Base-by-base conservation (phyloP, 1,140 invertebrate genomes). In the Maconellicoccus hirsutus region DNA sequence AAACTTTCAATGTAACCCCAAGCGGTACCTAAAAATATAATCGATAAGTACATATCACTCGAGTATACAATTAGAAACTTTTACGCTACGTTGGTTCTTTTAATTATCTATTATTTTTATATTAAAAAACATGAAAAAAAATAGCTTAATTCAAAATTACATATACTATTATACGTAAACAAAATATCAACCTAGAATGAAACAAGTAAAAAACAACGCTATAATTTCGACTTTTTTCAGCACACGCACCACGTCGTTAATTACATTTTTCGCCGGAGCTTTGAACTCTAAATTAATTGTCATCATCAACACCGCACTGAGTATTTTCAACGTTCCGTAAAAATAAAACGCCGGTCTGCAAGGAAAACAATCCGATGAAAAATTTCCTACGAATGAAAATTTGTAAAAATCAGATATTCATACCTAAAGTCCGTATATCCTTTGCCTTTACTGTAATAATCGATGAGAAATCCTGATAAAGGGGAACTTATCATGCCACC, bases 1-100 rank as follows among this genome's bases (percentile, higher is more conserved):
- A 93, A 94, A 71, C 86, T 91, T 78, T 93, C 91, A 52, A 92
- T 86, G 78, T 90, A 92, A 7, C 91, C 91, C 89, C 89, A 92
- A 12, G 86, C 86, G 0, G 84, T 87, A 8, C 90, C 89, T 90
- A 78, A 80, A 80, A 75, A 74, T 29, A 71, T 39, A 74, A 42
- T 21, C 25, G 71, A 27, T 59, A 38, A 59, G 59, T 70, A 29
- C 7, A 25, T 70, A 38, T 29, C 21, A 33, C 4, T 33, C 26
- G 26, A 8, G 16, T n/a, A 70, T 27, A n/a, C 12, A 12, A 21
- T 59, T 16, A 29, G 59, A 39, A 52, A 52, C 14, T 19, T 66
- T 26, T 8, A 23, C 61, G 25, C 22, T 16, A 16, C 42, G 42
- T 8, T 16, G n/a, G 16, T 66, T 22, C 14, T 8, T 66, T 66